Evolutionary conservation across 1,140 invertebrate genomes (phyloP).

Genomic region (Lordiphosa collinella): DNA sequence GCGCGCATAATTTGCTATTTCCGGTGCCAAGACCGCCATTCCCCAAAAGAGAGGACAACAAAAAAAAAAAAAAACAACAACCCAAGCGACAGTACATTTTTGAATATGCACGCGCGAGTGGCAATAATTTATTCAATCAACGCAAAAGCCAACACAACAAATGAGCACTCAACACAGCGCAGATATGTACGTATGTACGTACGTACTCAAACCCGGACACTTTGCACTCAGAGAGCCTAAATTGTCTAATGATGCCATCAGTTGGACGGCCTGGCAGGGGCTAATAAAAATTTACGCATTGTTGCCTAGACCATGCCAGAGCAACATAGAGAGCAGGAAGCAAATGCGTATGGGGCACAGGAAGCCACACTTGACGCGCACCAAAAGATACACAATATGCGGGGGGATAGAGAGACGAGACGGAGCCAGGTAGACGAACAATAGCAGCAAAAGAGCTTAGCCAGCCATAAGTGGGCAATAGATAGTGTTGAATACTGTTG

Average conservation of each 20-base stretch:
- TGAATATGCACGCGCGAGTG: slow-evolving; percentile 65
- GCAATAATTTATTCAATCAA: slow-evolving; percentile 76
- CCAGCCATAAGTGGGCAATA: slow-evolving; percentile 18
- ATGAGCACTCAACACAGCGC: slow-evolving; percentile 39
- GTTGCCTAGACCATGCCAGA: slow-evolving; percentile 39
- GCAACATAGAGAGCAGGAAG: slow-evolving; percentile 9
- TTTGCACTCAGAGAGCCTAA: slow-evolving; percentile 58
- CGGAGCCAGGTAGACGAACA: neutral
- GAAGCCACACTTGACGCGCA: slow-evolving; percentile 69
- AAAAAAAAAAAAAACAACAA: slow-evolving; percentile 8
- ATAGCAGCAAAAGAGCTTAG: slow-evolving; percentile 15
- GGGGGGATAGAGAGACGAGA: neutral
- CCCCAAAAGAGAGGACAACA: slow-evolving; percentile 1
- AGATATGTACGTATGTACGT: slow-evolving; percentile 1
- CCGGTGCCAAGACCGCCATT: slow-evolving; percentile 35
- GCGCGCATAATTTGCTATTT: slow-evolving; percentile 68
- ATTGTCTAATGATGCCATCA: slow-evolving; percentile 78
- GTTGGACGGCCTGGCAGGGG: slow-evolving; percentile 29
- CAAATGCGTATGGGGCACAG: slow-evolving; percentile 35
- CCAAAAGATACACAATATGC: slow-evolving; percentile 32
- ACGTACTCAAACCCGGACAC: neutral
- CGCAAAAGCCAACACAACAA: slow-evolving; percentile 48
- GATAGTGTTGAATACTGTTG: slow-evolving; percentile 4
- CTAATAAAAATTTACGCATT: slow-evolving; percentile 71
- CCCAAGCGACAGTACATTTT: slow-evolving; percentile 16